Evolutionary conservation across 2,888 invertebrate genomes (phyloP).

Genomic region (Diadegma fenestrale): DNA sequence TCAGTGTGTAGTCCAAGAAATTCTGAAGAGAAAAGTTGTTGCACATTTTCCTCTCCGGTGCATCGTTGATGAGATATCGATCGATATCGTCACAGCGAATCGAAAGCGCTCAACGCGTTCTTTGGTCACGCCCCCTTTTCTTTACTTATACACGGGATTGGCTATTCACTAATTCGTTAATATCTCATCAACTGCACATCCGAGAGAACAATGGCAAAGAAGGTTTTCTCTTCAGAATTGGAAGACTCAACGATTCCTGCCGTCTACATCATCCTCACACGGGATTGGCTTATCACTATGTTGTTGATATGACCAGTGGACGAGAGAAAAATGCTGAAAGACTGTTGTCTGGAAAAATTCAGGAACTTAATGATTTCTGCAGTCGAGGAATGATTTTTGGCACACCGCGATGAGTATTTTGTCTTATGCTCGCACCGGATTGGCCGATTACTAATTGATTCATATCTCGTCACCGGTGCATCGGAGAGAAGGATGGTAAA

Average conservation of each 20-base stretch:
- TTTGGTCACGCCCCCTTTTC: background rate
- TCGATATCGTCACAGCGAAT: background rate
- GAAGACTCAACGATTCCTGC: background rate
- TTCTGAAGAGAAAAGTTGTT: slow-evolving; percentile 1
- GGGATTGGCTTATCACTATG: background rate
- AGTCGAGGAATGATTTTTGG: background rate
- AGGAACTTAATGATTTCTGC: background rate
- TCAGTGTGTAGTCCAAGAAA: background rate
- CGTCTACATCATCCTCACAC: background rate
- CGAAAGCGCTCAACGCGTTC: background rate
- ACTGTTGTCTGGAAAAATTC: no score
- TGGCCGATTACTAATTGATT: background rate
- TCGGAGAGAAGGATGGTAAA: background rate
- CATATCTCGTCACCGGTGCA: background rate
- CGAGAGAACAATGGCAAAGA: background rate
- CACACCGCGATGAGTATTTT: background rate
- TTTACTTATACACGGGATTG: background rate
- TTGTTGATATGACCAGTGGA: background rate
- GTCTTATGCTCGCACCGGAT: background rate
- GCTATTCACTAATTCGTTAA: background rate
- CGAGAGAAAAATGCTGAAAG: no score
- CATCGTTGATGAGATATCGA: background rate
- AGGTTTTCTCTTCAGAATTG: background rate
- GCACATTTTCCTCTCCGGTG: background rate
- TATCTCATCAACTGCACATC: background rate